A percentile compares a stretch with the other conserved stretches of the same genome.
phyloP scores from a whole-genome alignment of 2,113 vertebrate genomes.

The Todiramphus chloris region DNA sequence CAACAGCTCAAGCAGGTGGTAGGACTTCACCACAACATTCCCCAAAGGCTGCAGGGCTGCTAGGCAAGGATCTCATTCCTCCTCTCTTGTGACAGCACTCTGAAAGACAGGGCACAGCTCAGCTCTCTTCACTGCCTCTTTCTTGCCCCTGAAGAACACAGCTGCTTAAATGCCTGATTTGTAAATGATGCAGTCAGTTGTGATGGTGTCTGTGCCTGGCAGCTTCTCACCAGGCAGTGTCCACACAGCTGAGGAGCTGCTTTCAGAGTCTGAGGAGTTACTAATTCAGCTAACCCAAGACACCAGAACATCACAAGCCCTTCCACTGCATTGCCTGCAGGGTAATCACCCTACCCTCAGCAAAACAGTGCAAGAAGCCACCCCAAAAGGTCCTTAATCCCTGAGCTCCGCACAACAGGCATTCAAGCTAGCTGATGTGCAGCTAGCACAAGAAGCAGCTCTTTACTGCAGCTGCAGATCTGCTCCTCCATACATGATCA shows the following conservation, averaged over 20 bases:
- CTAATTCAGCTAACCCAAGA: not conserved
- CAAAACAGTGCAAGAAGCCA: not conserved
- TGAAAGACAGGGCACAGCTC: not conserved
- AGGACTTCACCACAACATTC: not conserved
- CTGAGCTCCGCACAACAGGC: not conserved
- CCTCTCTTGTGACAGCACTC: rapidly evolving
- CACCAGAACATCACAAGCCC: not conserved
- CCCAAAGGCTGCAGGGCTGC: not conserved
- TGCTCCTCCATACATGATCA: not conserved
- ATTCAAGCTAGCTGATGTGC: not conserved
- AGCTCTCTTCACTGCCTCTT: not conserved
- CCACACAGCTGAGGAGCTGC: not conserved
- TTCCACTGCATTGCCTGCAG: not conserved
- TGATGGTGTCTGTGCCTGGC: not conserved
- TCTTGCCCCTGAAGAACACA: not conserved
- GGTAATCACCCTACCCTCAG: not conserved
- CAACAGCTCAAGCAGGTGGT: not conserved
- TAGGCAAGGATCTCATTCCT: not conserved
- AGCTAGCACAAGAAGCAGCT: not conserved
- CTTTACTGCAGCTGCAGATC: not conserved
- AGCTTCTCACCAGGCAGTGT: not conserved
- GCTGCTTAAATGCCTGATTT: not conserved
- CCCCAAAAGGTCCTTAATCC: not conserved
- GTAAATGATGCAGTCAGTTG: not conserved
- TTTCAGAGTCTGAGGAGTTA: not conserved